phyloP scores from a whole-genome alignment of 2,797 vertebrate genomes.

The Pelobates cultripes region DNA sequence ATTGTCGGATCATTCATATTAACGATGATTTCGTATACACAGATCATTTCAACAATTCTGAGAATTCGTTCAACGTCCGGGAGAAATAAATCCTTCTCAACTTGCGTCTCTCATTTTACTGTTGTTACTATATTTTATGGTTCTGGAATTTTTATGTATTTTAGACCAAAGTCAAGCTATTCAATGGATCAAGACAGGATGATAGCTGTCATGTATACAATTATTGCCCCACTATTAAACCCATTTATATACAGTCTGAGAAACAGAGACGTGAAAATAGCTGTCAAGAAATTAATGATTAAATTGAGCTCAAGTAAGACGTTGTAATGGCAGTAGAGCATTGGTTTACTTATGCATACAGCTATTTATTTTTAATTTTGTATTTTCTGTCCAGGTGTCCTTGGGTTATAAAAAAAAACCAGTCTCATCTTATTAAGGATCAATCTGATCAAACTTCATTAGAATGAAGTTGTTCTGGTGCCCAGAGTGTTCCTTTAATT shows the following conservation, averaged over 20 bases:
- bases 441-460: too few species aligned
- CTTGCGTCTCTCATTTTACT: constrained; percentile 33
- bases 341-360: too few species aligned
- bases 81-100: constrained; percentile 28
- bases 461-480: too few species aligned
- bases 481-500: too few species aligned
- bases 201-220: constrained; percentile 41
- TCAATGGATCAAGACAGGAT: constrained; percentile 32
- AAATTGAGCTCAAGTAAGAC: not conserved
- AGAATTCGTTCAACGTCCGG: constrained; percentile 27
- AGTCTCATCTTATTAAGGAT: too few species aligned
- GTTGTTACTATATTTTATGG: constrained; percentile 40
- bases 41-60: constrained; percentile 24
- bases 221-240: constrained; percentile 32
- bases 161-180: constrained; percentile 41
- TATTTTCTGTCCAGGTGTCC: too few species aligned
- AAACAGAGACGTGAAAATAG: constrained; percentile 30
- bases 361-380: too few species aligned
- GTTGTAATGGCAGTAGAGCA: not conserved
- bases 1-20: constrained; percentile 29
- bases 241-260: constrained; percentile 42
- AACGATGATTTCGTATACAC: constrained; percentile 16
- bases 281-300: constrained; percentile 12
- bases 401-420: too few species aligned
- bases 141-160: constrained; percentile 43